Evolutionary conservation across 2,888 invertebrate species (phyloP), one percentile per base, ranked within the genome.

Genomic region (Himalopsyche anomala): DNA sequence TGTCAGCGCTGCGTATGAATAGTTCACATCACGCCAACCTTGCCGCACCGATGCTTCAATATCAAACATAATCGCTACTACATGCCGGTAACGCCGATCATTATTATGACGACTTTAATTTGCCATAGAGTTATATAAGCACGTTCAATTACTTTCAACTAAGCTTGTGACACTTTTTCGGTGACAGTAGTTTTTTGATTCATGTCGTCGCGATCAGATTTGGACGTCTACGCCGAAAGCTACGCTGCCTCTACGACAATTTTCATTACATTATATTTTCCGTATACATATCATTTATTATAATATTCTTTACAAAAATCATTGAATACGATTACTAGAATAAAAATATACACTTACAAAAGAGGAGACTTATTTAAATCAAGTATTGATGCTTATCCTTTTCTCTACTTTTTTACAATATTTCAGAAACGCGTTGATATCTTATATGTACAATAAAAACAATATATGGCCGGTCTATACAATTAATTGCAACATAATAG

Each of bases 1-100:
- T 99, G 90, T 98, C 98, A 87, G 99, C 99, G 85, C 94, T 99
- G 90, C 95, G 99, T 92, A 99, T 99, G 99, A 99, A 99, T 94
- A 96, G 97, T 90, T 97, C 98, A 84, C 98, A 98, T 92, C 97
- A 98, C 92, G 98, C 98, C 89, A 98, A 98, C 94, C 95, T 99
- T 90, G 96, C 98, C 86, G 97, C 98, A 90, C 98, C 98, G 86
- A 98, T 99, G 97, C 94, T 99, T 89, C 99, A 99, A 91, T 99
- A 99, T 93, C 99, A 99, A 94, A 97, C 97, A 96, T 98, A 97
- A 97, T 97, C 94, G 93, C 89, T 93, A 91, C 93, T 93, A 88
- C 93, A 93, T 92, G 93, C 93, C 92, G 93, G 93, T 91, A 93
- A 92, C 92, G 92, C 93, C 91, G 91, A 92, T 91, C 88, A 92